Percentiles rank a stretch among this genome's conserved stretches.
Evolutionary conservation across 2,888 invertebrate genomes (phyloP).

Genomic region (Drosophila leonis): DNA sequence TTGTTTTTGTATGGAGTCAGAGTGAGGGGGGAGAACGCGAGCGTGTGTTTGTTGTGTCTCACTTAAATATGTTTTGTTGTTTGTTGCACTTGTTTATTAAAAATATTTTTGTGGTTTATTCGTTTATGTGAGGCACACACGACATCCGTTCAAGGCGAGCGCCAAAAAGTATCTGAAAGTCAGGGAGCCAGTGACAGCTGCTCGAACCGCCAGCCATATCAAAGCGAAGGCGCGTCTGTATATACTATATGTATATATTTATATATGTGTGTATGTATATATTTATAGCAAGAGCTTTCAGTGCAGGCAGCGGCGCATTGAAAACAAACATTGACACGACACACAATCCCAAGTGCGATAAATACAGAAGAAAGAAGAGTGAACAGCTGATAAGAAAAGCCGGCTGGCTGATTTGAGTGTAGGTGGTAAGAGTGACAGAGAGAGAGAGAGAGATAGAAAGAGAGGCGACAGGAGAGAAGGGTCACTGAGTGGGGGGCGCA

Average conservation of each 20-base stretch:
- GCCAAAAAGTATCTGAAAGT: conserved; percentile 74
- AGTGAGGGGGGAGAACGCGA: neutral
- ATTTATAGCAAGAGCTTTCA: conserved; percentile 50
- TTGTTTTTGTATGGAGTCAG: neutral
- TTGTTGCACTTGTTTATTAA: neutral
- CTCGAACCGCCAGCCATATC: conserved; percentile 39
- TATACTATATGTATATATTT: neutral
- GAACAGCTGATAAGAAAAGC: conserved; percentile 70
- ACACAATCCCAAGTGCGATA: conserved; percentile 18
- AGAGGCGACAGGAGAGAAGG: neutral
- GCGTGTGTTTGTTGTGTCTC: neutral
- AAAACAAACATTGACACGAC: conserved; percentile 51
- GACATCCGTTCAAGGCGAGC: conserved; percentile 65
- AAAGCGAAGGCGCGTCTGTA: conserved; percentile 69
- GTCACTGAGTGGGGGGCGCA: conserved; percentile 11
- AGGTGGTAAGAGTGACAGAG: neutral
- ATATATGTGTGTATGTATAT: neutral
- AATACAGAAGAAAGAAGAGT: conserved; percentile 19
- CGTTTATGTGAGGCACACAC: conserved; percentile 32
- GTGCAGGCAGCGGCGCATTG: conserved; percentile 34
- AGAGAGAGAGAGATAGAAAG: neutral
- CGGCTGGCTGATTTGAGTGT: conserved; percentile 42
- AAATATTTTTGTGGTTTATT: neutral
- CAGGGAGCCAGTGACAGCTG: conserved; percentile 46
- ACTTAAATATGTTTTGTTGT: neutral